Base-by-base conservation (phyloP, 2,797 vertebrate species). In the Sebastes matsubarae region DNA sequence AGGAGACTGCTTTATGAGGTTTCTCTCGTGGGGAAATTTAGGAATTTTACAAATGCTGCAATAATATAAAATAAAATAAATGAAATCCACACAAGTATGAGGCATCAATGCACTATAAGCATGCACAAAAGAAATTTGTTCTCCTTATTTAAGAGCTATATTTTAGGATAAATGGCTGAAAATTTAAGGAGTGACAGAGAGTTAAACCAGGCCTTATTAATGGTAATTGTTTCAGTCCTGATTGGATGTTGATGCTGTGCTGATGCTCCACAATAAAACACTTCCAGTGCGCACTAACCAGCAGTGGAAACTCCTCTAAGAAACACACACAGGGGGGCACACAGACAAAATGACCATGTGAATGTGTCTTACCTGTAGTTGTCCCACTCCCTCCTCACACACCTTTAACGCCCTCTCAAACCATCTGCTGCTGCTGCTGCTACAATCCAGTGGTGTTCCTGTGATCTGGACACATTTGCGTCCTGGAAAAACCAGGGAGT, bases 311-410 rank as follows among this genome's bases (percentile, higher is more conserved):
- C 66, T 72, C 63, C 50, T 2, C 36, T 38, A 38, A 38, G 13
- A 38, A n/a, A 16, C 50, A 10, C 55, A 24, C 14, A 38, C 13
- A 6, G 36, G 20, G 61, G 20, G 59, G 55, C 46, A 38, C 36
- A 38, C 2, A 38, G 36, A 42, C 20, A 59, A 14, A 65, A 72
- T 4, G 68, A 32, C 68, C n/a, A 25, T 25, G 6, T 36, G 42
- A n/a, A 2, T 18, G 42, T 16, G 14, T 46, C 42, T 46, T 46
- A 94, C 94, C 93, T 94, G 92, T 85, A 80, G 72, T 93, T 94
- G 94, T 95, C 94, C 93, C 90, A 93, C 95, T 96, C 93, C 94
- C 94, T 68, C 93, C 92, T 94, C 94, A 94, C 93, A 89, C 95
- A 38, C 36, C 36, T 94, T 95, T 85, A 88, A 93, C 87, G 94